A percentile compares a stretch with the other conserved stretches of the same genome.
Evolutionary conservation across 2,888 invertebrate species (phyloP).

Genomic region (Drosophila neotestacea): DNA sequence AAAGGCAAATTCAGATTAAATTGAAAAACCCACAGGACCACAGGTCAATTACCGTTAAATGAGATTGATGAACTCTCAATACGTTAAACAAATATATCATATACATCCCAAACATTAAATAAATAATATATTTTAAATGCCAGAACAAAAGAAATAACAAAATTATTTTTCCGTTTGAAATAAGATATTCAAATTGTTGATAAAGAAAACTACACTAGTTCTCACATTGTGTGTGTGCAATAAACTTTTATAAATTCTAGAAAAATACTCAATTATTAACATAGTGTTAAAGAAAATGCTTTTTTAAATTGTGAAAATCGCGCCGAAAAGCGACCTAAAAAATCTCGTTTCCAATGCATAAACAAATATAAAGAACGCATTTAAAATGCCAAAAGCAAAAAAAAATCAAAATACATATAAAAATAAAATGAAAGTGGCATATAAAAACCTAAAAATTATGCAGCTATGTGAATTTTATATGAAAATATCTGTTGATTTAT

Average conservation of each 20-base stretch:
- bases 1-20: no score
- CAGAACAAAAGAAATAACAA: neutral
- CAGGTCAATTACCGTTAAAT: no score
- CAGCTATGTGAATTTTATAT: constrained; percentile 37
- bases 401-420: constrained; percentile 20
- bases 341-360: constrained; percentile 46
- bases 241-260: constrained; percentile 11
- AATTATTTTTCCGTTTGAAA: neutral
- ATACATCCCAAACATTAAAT: neutral
- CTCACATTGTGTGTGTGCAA: constrained; percentile 5
- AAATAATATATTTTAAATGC: neutral
- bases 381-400: constrained; percentile 31
- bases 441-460: constrained; percentile 32
- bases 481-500: constrained; percentile 68
- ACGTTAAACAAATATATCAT: neutral
- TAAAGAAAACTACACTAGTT: neutral
- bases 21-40: no score
- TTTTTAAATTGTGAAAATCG: constrained; percentile 26
- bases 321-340: constrained; percentile 24
- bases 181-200: constrained; percentile 9
- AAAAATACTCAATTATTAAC: constrained; percentile 47
- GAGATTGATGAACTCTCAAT: no score
- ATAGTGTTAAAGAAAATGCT: constrained; percentile 16
- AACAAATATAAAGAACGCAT: constrained; percentile 52
- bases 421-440: constrained; percentile 25